phyloP scores from a whole-genome alignment of 2,113 vertebrate genomes.

The Istiophorus platypterus region DNA sequence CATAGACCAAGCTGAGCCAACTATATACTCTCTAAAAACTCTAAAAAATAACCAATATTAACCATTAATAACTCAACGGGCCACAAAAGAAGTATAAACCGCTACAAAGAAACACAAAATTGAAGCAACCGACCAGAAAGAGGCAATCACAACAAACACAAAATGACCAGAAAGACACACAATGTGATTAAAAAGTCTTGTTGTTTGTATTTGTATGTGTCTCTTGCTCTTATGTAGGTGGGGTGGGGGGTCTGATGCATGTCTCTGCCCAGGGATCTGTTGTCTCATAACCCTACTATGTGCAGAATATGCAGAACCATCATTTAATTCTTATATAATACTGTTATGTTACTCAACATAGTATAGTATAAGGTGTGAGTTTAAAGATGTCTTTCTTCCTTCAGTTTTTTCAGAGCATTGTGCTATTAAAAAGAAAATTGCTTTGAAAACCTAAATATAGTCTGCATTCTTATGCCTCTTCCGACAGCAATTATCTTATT shows the following conservation, averaged over 20 bases:
- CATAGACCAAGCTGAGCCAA: background rate
- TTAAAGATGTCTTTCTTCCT: background rate
- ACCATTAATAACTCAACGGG: too few species aligned
- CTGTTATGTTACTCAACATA: slow-evolving; percentile 1
- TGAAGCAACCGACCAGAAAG: background rate
- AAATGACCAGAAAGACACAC: background rate
- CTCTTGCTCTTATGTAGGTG: background rate
- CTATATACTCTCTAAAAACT: too few species aligned
- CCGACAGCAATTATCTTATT: background rate
- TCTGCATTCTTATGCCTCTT: background rate
- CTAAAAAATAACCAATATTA: too few species aligned
- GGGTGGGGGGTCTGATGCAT: background rate
- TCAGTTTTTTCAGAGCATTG: background rate
- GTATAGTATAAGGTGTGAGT: background rate
- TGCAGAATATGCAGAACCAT: background rate
- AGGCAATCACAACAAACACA: background rate
- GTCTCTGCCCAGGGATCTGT: background rate
- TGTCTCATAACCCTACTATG: background rate
- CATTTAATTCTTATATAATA: slow-evolving; percentile 24
- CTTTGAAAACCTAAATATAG: background rate
- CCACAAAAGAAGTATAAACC: too few species aligned
- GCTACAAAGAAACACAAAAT: too few species aligned
- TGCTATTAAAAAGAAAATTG: background rate
- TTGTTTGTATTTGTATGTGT: background rate
- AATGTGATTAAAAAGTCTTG: background rate